Conservation (phyloP, 2,113 vertebrate genomes). For the Manacus vitellinus region DNA sequence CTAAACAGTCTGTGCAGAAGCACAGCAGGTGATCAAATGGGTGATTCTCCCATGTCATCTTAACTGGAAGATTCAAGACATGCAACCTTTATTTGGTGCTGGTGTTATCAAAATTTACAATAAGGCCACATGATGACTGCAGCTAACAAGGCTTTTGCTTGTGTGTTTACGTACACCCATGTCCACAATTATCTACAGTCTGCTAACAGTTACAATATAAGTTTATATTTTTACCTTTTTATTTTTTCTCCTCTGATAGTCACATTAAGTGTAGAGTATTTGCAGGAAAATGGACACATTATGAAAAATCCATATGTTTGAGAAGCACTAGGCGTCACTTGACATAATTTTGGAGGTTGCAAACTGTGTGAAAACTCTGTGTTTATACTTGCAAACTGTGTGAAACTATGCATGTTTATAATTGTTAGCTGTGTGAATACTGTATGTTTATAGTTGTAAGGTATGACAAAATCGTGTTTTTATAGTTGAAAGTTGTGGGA, state of each 20-base stretch:
- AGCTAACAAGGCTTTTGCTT: background rate
- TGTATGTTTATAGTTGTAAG: too few species aligned
- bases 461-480: too few species aligned
- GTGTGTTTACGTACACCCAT: background rate
- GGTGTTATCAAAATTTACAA: background rate
- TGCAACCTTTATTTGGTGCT: background rate
- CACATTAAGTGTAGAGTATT: background rate
- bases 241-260: background rate
- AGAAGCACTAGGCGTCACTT: too few species aligned
- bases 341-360: too few species aligned
- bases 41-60: background rate
- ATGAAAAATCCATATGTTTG: too few species aligned
- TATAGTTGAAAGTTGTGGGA: too few species aligned
- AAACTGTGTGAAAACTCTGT: too few species aligned
- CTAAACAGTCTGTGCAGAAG: background rate
- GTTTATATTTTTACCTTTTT: background rate
- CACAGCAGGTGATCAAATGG: background rate
- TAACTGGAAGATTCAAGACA: background rate
- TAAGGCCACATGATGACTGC: accelerated
- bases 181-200: background rate
- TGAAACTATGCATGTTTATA: too few species aligned
- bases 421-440: too few species aligned
- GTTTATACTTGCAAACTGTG: too few species aligned
- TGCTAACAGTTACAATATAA: background rate
- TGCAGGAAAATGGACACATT: too few species aligned